These are phyloP conservation scores for Andrena marginata DNA, from an alignment of 2,888 invertebrate genomes.

Conservation along the genomic window DNA sequence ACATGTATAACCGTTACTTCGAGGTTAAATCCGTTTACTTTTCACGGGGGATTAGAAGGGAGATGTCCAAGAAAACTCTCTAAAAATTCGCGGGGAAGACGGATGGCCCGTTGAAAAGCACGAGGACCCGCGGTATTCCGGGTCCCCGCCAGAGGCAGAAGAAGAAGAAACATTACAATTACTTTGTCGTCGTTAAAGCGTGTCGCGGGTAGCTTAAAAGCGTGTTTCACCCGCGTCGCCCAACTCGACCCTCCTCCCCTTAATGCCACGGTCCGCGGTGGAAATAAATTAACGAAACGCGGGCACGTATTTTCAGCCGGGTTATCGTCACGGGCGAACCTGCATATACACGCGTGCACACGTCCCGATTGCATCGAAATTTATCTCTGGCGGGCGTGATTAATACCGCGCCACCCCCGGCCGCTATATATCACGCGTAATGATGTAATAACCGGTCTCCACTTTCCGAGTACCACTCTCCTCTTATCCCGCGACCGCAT, in stretches of 20 bases:
- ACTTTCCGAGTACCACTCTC: constrained; percentile 53
- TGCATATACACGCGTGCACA: constrained; percentile 56
- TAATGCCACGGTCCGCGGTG: constrained; percentile 33
- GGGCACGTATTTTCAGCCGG: constrained; percentile 49
- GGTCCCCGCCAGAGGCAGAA: not conserved
- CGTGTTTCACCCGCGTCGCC: not conserved
- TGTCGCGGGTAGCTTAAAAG: constrained; percentile 19
- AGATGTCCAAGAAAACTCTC: not conserved
- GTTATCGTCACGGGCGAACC: constrained; percentile 52
- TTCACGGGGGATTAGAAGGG: too few relatives aligned
- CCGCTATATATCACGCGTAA: constrained; percentile 71
- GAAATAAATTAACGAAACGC: constrained; percentile 56
- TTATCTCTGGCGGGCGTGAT: constrained; percentile 68
- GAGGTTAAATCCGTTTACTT: too few relatives aligned
- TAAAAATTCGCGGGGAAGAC: not conserved
- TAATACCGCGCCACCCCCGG: constrained; percentile 60
- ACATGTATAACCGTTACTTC: too few relatives aligned
- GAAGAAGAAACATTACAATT: constrained; percentile 33
- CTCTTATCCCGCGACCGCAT: constrained; percentile 59
- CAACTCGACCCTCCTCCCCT: not conserved
- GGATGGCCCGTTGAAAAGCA: not conserved
- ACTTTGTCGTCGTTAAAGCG: constrained; percentile 38
- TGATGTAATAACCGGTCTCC: constrained; percentile 73
- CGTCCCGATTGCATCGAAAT: constrained; percentile 69
- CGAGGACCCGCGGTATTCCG: not conserved